Evolutionary conservation across 2,797 vertebrate species (phyloP), one percentile per base, ranked within the genome.

Genomic region (Zenarchopterus dispar): DNA sequence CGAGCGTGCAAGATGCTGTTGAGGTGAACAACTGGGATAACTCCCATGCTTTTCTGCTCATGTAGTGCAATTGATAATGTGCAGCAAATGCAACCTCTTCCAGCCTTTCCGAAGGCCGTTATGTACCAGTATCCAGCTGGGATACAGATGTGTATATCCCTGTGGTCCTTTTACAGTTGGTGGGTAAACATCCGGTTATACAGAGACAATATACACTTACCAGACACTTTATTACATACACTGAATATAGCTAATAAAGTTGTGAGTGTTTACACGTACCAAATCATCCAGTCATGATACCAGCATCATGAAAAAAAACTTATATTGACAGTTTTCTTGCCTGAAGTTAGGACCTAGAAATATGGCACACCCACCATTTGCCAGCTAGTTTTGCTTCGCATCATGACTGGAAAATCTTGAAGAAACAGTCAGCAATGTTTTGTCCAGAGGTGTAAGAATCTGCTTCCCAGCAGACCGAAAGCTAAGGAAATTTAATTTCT

Each of bases 1-100:
- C 94, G 92, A 75, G 97, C 95, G 56, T 99, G 98, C 91, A 95
- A 93, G 87, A 98, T 97, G 98, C 95, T 99, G 58, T 82, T 99
- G 53, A 95, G 97, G 98, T 99, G 88, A 18, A 84, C 2, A 71
- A 21, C 44, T 28, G 9, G 0, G 16, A 55, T 42, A n/a, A 44
- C 41, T 15, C 11, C 24, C n/a, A 7, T 17, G n/a, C 19, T 36
- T n/a, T 2, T 56, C 6, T 31, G 52, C 16, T 18, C 21, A 17
- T 23, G 24, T 15, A 22, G 13, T 18, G 49, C 24, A 51, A 26
- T 13, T 28, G 18, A 44, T 18, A 36, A n/a, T 23, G 16, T 15
- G 23, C 15, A 7, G 10, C 23, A 11, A 24, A 39, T 42, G 15
- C 8, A 16, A 13, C 24, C 6, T 26, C 45, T 49, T 23, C 2